Conservation (phyloP, 2,113 vertebrate species). For the Petrocephalus microphthalmus region DNA sequence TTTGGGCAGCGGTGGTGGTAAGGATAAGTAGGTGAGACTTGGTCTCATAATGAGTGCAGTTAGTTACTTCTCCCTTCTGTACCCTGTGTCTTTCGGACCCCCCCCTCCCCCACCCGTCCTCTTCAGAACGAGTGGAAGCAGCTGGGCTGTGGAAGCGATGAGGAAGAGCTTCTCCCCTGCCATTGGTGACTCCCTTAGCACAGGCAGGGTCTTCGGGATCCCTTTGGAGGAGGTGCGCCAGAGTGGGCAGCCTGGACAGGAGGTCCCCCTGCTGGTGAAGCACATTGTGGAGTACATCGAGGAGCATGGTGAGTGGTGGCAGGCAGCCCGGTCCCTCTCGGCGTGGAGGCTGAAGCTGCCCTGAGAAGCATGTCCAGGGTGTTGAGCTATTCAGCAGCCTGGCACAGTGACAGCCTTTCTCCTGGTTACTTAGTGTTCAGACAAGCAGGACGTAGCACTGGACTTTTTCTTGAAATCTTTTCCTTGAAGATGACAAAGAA, state of each 20-base stretch:
- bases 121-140: constrained; percentile 74
- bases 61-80: neutral
- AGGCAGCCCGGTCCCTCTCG: neutral
- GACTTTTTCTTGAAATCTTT: neutral
- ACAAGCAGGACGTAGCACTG: neutral
- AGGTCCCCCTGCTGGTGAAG: constrained; percentile 91
- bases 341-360: neutral
- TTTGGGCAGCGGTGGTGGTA: neutral
- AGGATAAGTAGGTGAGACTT: neutral
- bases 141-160: constrained; percentile 95
- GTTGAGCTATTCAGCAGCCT: neutral
- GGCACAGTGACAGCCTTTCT: neutral
- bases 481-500: neutral
- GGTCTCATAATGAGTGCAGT: neutral
- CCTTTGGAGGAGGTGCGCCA: constrained; percentile 92
- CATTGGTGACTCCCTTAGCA: constrained; percentile 86
- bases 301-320: constrained; percentile 80
- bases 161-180: constrained; percentile 97
- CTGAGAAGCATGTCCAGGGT: neutral
- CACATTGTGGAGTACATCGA: constrained; percentile 94
- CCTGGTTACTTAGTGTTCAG: neutral
- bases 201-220: constrained; percentile 91
- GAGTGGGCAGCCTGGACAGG: constrained; percentile 82
- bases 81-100: neutral
- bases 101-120: neutral